Base-by-base conservation (phyloP, 64 coral and sea anemone genomes). In the Stichodactyla mertensii region DNA sequence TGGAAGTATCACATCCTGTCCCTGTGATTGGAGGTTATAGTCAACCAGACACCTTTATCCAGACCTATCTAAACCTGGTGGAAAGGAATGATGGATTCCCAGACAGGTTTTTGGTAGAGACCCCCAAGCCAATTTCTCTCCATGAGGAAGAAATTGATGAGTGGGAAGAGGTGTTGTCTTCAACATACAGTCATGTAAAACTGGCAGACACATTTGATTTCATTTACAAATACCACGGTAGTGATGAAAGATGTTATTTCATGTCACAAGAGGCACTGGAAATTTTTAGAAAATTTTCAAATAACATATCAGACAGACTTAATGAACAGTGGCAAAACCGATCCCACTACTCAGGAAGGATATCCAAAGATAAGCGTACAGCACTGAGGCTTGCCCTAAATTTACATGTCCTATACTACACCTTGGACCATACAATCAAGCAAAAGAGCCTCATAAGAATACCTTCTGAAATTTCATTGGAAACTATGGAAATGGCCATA, bases 11-110 rank as follows among this genome's bases (percentile, higher is more conserved):
- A 45, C 28, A 31, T 52, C 79, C 79, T 14, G 28, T 28, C 52
- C 27, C 52, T 16, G 52, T 82, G 19, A 82, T 82, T 52, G 79
- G 79, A 45, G 79, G 79, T 2, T 82, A 82, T n/a, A 82, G 79
- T 52, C 79, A 82, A 18, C 79, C 79, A 14, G 79, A 82, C 16
- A 28, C 79, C 26, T 82, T 82, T 31, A 82, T 82, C 10, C 6
- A 54, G 12, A 82, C 79, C 79, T 82, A 45, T 52, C 45, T 82
- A 82, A 7, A 82, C 18, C 79, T 82, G 13, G 52, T 52, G 13
- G 52, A 52, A 8, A 45, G 26, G 18, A 45, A 82, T 52, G 79
- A 82, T 82, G 79, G 79, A 16, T 82, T 82, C 52, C 79, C 79
- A 45, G 79, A 82, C 79, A 28, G 79, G 1, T 15, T 82, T 12